phyloP scores from a whole-genome alignment of 2,113 vertebrate genomes.

The Tringa solitaria region DNA sequence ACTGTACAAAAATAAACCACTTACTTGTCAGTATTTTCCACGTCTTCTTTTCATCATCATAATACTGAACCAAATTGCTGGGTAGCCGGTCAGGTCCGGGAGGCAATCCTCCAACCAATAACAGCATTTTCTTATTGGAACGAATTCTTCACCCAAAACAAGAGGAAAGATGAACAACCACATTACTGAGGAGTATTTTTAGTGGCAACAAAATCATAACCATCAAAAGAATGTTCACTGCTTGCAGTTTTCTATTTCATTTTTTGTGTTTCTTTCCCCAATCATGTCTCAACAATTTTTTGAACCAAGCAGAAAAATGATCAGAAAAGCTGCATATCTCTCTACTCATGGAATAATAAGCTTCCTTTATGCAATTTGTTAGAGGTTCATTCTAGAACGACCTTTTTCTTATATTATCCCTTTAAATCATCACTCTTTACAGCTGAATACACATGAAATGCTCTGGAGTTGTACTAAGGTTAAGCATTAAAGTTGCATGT shows the following conservation, averaged over 20 bases:
- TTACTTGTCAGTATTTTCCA: constrained; percentile 99
- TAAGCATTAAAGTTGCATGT: constrained; percentile 87
- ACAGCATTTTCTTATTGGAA: constrained; percentile 98
- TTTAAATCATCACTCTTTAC: constrained; percentile 88
- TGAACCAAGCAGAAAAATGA: constrained; percentile 80
- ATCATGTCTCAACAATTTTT: constrained; percentile 78
- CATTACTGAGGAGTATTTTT: constrained; percentile 74
- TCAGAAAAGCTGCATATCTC: constrained; percentile 75
- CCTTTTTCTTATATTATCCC: constrained; percentile 86
- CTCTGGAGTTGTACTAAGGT: constrained; percentile 86
- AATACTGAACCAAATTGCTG: constrained; percentile 99
- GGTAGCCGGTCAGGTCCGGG: constrained; percentile 98
- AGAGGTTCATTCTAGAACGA: constrained; percentile 84
- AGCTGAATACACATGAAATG: constrained; percentile 85
- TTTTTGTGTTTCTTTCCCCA: constrained; percentile 75
- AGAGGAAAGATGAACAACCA: constrained; percentile 79
- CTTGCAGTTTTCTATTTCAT: constrained; percentile 78
- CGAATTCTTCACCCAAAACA: constrained; percentile 95
- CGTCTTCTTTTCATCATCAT: constrained; percentile 99
- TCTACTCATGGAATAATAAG: constrained; percentile 80
- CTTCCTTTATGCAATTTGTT: constrained; percentile 84
- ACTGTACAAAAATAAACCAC: constrained; percentile 73
- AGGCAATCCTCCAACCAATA: constrained; percentile 96
- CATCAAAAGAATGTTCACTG: constrained; percentile 76
- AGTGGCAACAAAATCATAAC: constrained; percentile 78